Evolutionary conservation across 92 coral and sea anemone species (phyloP), one percentile per base, ranked within the genome.

Genomic region (Scolanthus callimorphus): DNA sequence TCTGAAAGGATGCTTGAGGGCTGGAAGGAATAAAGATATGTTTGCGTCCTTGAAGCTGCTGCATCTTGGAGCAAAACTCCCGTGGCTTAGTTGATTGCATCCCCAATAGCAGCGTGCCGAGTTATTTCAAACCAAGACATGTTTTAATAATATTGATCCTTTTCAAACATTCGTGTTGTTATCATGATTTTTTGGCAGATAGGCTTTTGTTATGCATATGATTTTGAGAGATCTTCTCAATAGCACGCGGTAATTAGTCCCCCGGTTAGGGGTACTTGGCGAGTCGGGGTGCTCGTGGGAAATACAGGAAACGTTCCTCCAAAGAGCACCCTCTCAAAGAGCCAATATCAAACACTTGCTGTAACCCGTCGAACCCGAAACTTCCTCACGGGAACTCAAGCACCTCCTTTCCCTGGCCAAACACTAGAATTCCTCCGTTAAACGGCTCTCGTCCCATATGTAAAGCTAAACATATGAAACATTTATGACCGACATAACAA

Each of bases 121-220:
- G 52, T 9, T 9, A 9, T 19, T 9, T 20, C 52, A 46, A 46
- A 46, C 52, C 52, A 46, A 11, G 22, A 10, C 12, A 46, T 46
- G 52, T 46, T 46, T 46, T 9, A 46, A 46, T 46, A 46, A 46
- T 19, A 20, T 19, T 19, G 52, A 20, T 46, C 23, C 23, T 21
- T 6, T 46, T 46, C 52, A 46, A 46, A 10, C 52, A 4, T 6
- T 46, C 52, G 12, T 46, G 6, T 46, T 46, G 52, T 46, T 46
- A 46, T 46, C 52, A 19, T 46, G 52, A 46, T 46, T 9, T 46
- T 19, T 46, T 4, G 22, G 12, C 17, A 9, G 23, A 20, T 10
- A 10, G 22, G 23, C 52, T 46, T 46, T 46, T 46, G 52, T 46
- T 11, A 46, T 46, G 52, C 22, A 46, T 46, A 46, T 46, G 11